Conservation (phyloP, 2,888 invertebrate species). For the Notodonta ziczac region DNA sequence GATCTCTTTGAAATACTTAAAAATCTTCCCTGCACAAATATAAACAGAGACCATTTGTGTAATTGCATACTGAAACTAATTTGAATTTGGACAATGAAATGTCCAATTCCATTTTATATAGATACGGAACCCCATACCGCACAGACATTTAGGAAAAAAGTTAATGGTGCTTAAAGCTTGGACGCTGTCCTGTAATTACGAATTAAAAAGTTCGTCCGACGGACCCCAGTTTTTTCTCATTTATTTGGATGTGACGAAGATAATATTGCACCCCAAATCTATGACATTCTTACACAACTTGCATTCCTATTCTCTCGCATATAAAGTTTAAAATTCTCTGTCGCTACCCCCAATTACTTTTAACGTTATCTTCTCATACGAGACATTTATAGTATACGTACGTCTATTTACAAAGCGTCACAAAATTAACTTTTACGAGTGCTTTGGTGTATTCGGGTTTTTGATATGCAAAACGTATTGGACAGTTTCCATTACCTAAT, state of each 20-base stretch:
- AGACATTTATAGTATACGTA: slow-evolving; percentile 64
- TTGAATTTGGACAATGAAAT: slow-evolving; percentile 68
- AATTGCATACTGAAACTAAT: slow-evolving; percentile 56
- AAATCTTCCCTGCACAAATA: slow-evolving; percentile 5
- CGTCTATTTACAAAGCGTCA: slow-evolving; percentile 63
- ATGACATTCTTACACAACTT: slow-evolving; percentile 30
- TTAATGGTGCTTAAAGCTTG: slow-evolving; percentile 82
- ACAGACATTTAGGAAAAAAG: slow-evolving; percentile 79
- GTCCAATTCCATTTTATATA: slow-evolving; percentile 64
- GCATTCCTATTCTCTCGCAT: slow-evolving; percentile 24
- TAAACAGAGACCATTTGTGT: slow-evolving; percentile 30
- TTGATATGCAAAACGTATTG: slow-evolving; percentile 41
- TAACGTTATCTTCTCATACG: slow-evolving; percentile 75
- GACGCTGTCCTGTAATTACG: slow-evolving; percentile 83
- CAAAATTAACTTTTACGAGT: slow-evolving; percentile 73
- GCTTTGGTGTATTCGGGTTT: slow-evolving; percentile 23
- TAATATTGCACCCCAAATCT: slow-evolving; percentile 76
- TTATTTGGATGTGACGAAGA: slow-evolving; percentile 78
- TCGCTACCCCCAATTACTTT: slow-evolving; percentile 66
- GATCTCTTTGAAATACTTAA: background rate
- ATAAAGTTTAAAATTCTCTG: slow-evolving; percentile 52
- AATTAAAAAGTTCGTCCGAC: slow-evolving; percentile 82
- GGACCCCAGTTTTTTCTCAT: slow-evolving; percentile 81
- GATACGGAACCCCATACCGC: slow-evolving; percentile 61
- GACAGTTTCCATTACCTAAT: slow-evolving; percentile 19